A percentile compares a stretch with the other conserved stretches of the same genome.
Conservation (phyloP, 2,797 vertebrate species). For the Mallotus villosus region DNA sequence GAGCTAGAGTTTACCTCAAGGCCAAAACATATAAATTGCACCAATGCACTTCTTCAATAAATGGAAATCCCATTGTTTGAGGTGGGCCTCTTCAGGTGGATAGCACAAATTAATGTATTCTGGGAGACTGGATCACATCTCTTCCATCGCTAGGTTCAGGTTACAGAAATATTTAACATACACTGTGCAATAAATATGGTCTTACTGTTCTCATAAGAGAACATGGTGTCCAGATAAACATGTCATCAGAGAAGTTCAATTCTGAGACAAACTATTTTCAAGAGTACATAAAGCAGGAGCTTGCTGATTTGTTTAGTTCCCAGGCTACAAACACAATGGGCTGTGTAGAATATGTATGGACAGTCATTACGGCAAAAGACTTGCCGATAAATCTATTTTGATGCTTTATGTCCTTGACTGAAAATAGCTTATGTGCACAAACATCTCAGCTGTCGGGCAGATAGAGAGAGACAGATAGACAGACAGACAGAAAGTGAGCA, state of each 20-base stretch:
- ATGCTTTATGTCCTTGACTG: conserved; percentile 59
- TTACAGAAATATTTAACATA: neutral
- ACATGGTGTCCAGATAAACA: neutral
- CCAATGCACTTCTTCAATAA: neutral
- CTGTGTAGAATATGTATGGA: neutral
- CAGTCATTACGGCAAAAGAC: conserved; percentile 50
- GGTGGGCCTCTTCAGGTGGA: neutral
- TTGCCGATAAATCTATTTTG: conserved; percentile 48
- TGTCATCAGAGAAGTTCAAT: no score
- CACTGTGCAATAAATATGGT: no score
- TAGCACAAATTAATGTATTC: no score
- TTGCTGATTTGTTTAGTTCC: no score
- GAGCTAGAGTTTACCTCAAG: neutral
- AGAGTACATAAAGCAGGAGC: no score
- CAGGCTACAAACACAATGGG: neutral
- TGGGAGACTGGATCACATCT: no score
- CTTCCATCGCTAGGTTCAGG: no score
- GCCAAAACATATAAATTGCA: neutral
- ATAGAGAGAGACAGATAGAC: conserved; percentile 2
- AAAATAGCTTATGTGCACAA: conserved; percentile 54
- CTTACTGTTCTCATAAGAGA: no score
- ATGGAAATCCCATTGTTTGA: neutral
- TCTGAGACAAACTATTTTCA: no score
- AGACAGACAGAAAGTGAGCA: neutral
- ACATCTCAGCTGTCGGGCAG: conserved; percentile 30